Percentiles rank a stretch among this genome's conserved stretches.
Conservation (phyloP, 2,797 vertebrate genomes). For the Tokudaia tokunoshimensis region DNA sequence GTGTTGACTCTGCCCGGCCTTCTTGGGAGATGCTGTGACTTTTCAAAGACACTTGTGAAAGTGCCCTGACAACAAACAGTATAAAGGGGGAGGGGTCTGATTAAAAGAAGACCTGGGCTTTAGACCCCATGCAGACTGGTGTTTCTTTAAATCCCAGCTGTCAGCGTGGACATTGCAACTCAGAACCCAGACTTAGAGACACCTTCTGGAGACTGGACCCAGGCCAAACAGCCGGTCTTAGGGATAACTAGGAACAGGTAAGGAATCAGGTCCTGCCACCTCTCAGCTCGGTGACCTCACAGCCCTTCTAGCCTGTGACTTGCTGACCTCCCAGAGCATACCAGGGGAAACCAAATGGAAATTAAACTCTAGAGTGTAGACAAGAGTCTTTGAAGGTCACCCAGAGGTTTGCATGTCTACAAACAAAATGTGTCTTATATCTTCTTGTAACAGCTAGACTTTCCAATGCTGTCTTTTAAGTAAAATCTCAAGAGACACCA, state of each 20-base stretch:
- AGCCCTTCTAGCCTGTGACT: not conserved
- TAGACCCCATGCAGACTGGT: not conserved
- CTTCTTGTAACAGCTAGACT: not conserved
- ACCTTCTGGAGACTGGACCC: not conserved
- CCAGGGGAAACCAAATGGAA: not conserved
- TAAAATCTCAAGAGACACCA: not conserved
- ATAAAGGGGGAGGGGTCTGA: not conserved
- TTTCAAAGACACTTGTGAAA: not conserved
- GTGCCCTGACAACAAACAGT: not conserved
- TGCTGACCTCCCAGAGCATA: not conserved
- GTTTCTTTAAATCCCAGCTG: not conserved
- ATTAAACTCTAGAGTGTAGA: not conserved
- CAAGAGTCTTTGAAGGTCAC: not conserved
- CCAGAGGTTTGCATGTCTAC: not conserved
- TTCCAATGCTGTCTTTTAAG: not conserved
- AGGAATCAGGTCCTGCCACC: not conserved
- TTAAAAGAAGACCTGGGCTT: slow-evolving; percentile 14
- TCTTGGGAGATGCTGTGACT: too few species aligned
- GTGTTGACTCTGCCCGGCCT: not conserved
- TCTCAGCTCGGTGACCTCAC: not conserved
- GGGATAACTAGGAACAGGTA: not conserved
- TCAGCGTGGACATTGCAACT: not conserved
- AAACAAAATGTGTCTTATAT: slow-evolving; percentile 29
- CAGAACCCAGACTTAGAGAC: not conserved
- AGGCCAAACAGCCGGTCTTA: not conserved